phyloP scores from a whole-genome alignment of 2,113 vertebrate genomes.

The Thinocorus orbignyianus region DNA sequence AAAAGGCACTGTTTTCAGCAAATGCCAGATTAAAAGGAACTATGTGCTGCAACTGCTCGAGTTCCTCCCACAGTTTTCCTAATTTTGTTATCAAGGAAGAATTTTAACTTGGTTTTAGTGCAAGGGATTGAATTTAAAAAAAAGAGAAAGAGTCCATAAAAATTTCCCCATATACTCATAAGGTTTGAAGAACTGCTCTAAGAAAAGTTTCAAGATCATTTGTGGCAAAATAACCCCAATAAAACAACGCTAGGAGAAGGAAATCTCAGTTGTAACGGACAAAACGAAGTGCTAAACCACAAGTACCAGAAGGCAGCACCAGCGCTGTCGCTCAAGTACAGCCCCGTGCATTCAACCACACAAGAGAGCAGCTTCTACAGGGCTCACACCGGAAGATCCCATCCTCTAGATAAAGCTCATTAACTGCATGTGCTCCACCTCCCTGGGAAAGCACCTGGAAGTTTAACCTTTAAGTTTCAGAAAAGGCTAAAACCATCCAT shows the following conservation, averaged over 20 bases:
- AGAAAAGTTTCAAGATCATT: background rate
- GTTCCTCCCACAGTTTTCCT: slow-evolving; percentile 5
- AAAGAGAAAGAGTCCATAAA: background rate
- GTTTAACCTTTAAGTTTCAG: background rate
- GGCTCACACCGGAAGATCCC: background rate
- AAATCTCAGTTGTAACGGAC: background rate
- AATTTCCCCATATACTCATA: background rate
- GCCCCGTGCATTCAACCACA: background rate
- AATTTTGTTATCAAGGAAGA: slow-evolving; percentile 15
- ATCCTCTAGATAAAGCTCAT: background rate
- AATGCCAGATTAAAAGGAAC: slow-evolving; percentile 58
- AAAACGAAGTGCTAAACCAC: background rate
- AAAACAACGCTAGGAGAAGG: background rate
- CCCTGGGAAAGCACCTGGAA: background rate
- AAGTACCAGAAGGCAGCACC: background rate
- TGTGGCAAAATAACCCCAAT: background rate
- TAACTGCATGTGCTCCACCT: background rate
- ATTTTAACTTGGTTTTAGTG: background rate
- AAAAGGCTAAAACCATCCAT: background rate
- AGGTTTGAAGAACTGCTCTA: background rate
- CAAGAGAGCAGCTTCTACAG: background rate
- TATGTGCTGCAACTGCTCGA: background rate
- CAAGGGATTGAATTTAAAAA: background rate
- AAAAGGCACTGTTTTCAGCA: slow-evolving; percentile 58
- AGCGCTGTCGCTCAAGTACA: background rate